Evolutionary conservation across 2,888 invertebrate genomes (phyloP).

Genomic region (Pandemis cinnamomeana): DNA sequence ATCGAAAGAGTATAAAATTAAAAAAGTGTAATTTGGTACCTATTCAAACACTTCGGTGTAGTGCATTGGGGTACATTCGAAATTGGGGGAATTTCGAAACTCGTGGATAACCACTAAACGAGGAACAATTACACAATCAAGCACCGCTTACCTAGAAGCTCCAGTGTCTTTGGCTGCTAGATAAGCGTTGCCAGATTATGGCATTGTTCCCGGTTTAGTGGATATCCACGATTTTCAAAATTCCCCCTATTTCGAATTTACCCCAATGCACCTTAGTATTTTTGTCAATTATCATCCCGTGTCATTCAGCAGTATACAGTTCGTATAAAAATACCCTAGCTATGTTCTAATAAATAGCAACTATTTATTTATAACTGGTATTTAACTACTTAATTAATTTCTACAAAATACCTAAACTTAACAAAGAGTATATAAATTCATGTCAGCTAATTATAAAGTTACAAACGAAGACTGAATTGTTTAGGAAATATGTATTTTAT

Average conservation of each 20-base stretch:
- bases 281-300: constrained; percentile 13
- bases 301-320: constrained; percentile 12
- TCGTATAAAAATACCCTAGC: constrained; percentile 22
- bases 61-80: too few species aligned
- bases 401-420: constrained; percentile 21
- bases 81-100: too few species aligned
- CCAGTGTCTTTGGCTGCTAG: too few species aligned
- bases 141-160: too few species aligned
- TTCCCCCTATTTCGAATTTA: too few species aligned
- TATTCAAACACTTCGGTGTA: constrained; percentile 23
- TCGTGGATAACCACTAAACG: too few species aligned
- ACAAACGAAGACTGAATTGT: constrained; percentile 26
- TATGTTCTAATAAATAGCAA: constrained; percentile 39
- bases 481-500: constrained; percentile 6
- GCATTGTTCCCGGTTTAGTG: too few species aligned
- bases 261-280: not conserved
- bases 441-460: constrained; percentile 21
- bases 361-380: constrained; percentile 22
- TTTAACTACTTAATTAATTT: constrained; percentile 31
- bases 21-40: constrained; percentile 43
- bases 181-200: too few species aligned
- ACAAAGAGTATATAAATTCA: constrained; percentile 37
- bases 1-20: constrained; percentile 38
- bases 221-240: too few species aligned
- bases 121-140: too few species aligned